These are phyloP conservation scores for Ormyrus rosae DNA, from an alignment of 2,888 invertebrate genomes.

Conservation along the genomic window DNA sequence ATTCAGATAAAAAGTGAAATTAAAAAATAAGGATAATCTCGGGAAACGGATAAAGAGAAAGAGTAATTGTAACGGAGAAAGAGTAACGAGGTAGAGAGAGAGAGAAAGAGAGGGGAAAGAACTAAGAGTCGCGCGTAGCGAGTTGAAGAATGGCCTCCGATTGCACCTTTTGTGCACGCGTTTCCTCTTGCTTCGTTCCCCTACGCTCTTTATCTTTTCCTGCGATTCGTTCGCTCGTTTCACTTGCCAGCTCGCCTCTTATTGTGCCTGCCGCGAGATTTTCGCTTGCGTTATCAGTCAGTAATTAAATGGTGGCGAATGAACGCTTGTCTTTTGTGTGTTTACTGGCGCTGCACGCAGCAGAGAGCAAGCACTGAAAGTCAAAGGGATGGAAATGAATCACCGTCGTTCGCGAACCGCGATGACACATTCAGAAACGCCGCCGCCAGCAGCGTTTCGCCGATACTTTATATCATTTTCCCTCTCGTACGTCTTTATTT, in stretches of 20 bases:
- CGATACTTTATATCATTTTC: background rate
- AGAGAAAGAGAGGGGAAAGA: background rate
- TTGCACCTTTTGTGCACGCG: slow-evolving; percentile 38
- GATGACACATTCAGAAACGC: background rate
- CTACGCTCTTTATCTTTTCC: slow-evolving; percentile 11
- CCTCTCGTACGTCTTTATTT: background rate
- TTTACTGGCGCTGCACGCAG: background rate
- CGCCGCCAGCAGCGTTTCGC: background rate
- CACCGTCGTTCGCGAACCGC: background rate
- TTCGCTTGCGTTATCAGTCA: slow-evolving; percentile 34
- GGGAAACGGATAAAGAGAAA: background rate
- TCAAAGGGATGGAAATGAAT: slow-evolving; percentile 44
- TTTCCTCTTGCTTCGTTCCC: slow-evolving; percentile 8
- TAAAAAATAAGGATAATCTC: background rate
- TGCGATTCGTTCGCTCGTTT: background rate
- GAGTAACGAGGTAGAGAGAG: background rate
- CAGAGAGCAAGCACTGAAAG: background rate
- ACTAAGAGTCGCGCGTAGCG: background rate
- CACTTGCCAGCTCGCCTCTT: slow-evolving; percentile 1
- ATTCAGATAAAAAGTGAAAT: background rate
- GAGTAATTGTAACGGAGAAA: background rate
- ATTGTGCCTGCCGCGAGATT: slow-evolving; percentile 19
- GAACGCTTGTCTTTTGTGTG: slow-evolving; percentile 10
- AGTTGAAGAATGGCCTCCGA: slow-evolving; percentile 34
- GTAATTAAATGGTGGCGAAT: slow-evolving; percentile 38